Conservation (phyloP, 1,140 invertebrate species). For the Trachymyrmex cornetzi region DNA sequence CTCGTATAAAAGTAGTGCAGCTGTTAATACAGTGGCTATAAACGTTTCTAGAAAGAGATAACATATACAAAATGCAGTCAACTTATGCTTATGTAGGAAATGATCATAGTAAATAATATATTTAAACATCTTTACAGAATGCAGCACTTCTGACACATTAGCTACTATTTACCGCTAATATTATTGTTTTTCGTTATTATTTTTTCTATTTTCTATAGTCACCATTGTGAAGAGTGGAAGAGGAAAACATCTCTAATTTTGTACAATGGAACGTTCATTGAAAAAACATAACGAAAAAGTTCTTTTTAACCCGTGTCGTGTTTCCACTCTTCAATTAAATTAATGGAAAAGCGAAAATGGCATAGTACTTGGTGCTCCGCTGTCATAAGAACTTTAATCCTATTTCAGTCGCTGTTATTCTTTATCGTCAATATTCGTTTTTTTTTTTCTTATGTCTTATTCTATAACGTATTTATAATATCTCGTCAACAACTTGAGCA, state of each 20-base stretch:
- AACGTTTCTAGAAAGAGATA: conserved; percentile 65
- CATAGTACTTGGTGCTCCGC: conserved; percentile 67
- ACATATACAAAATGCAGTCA: conserved; percentile 63
- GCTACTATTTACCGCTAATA: conserved; percentile 76
- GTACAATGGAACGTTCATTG: conserved; percentile 72
- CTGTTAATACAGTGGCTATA: conserved; percentile 46
- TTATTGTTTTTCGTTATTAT: conserved; percentile 76
- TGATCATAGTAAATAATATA: conserved; percentile 64
- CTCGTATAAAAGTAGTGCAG: conserved; percentile 57
- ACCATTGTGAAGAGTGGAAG: conserved; percentile 77
- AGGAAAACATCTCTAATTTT: conserved; percentile 73
- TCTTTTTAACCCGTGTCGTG: conserved; percentile 53
- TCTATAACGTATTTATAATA: conserved; percentile 62
- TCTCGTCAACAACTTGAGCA: conserved; percentile 56
- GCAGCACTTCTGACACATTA: conserved; percentile 77
- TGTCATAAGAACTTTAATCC: conserved; percentile 48
- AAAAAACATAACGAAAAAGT: conserved; percentile 61
- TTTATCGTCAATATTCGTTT: conserved; percentile 30
- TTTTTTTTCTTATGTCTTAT: conserved; percentile 39
- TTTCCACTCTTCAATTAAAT: conserved; percentile 76
- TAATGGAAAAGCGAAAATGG: conserved; percentile 67
- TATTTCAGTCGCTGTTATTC: conserved; percentile 49
- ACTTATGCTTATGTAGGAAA: conserved; percentile 65
- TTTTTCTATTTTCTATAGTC: conserved; percentile 73
- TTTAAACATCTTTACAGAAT: conserved; percentile 76